Base-by-base conservation (phyloP, 2,113 vertebrate genomes). In the Aegotheles bennettii region DNA sequence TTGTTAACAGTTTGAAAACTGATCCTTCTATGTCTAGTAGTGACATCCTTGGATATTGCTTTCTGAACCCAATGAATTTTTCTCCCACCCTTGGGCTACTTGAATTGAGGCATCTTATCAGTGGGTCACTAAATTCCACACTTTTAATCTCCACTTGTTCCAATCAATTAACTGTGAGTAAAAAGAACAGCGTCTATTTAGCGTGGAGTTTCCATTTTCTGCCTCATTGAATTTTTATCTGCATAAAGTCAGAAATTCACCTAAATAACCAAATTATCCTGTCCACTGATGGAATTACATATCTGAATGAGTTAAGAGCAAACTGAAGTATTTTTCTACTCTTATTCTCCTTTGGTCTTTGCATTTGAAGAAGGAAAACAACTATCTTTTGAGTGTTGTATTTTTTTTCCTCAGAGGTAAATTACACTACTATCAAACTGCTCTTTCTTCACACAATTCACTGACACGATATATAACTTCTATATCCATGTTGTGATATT, bases 91-190 rank as follows among this genome's bases (percentile, higher is more conserved):
- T 64, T 91, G 56, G 60, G 29, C 61, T 76, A 56, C 64, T 59
- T 65, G 29, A 92, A 88, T 65, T 81, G 33, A 89, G 10, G 40
- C 51, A 82, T 75, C 53, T 94, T 90, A 81, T 70, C 70, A 85
- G 84, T 25, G 65, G 87, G 64, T 94, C 80, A 94, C 64, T 92
- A 93, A 89, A 82, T 94, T 91, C 40, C 57, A 82, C 61, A 15
- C 70, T 89, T 93, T 95, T 97, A 91, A 95, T 91, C 89, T 94
- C 75, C 81, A 92, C 89, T 93, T 84, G 48, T 95, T 94, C 78
- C 87, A 84, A 87, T 91, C 95, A 89, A 74, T 94, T 96, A 92
- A 84, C 89, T 73, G 78, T 84, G 89, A 84, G 61, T 57, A 94
- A 93, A 92, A 89, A 85, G 63, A 95, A 64, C 28, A 60, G 51